Evolutionary conservation across 2,888 invertebrate species (phyloP).

Genomic region (Dolichomitus sp.): DNA sequence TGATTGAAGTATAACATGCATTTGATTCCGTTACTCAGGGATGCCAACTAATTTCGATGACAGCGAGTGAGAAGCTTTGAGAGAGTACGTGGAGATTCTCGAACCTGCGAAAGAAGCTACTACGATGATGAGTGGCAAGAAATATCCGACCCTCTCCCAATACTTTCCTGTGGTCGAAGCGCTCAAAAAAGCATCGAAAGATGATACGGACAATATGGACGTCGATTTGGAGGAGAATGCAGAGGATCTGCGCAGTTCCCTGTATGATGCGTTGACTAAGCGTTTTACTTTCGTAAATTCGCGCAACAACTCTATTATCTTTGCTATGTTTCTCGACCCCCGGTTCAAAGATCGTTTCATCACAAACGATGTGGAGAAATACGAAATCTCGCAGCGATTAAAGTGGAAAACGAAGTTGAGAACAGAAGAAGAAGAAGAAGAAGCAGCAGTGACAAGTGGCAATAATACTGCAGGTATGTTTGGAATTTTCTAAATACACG

Average conservation of each 20-base stretch:
- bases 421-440: constrained; percentile 4
- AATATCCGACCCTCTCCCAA: constrained; percentile 23
- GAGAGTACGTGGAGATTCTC: constrained; percentile 21
- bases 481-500: not conserved
- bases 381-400: constrained; percentile 4
- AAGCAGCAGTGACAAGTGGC: not conserved
- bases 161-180: constrained; percentile 27
- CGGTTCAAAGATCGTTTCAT: constrained; percentile 32
- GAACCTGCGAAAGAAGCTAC: constrained; percentile 25
- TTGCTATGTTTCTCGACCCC: constrained; percentile 21
- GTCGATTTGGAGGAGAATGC: constrained; percentile 1
- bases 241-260: constrained; percentile 8
- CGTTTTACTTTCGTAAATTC: constrained; percentile 19
- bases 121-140: constrained; percentile 18
- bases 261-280: not conserved
- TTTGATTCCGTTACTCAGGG: too few species aligned
- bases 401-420: constrained; percentile 8
- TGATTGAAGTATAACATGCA: too few species aligned
- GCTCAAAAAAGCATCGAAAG: constrained; percentile 3
- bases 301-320: not conserved
- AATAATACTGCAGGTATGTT: constrained; percentile 4
- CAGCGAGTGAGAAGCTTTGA: not conserved
- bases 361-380: constrained; percentile 1
- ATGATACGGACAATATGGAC: constrained; percentile 19
- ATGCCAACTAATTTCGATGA: constrained; percentile 12